Conservation (phyloP, 2,888 invertebrate species). For the Chouioia cunea region DNA sequence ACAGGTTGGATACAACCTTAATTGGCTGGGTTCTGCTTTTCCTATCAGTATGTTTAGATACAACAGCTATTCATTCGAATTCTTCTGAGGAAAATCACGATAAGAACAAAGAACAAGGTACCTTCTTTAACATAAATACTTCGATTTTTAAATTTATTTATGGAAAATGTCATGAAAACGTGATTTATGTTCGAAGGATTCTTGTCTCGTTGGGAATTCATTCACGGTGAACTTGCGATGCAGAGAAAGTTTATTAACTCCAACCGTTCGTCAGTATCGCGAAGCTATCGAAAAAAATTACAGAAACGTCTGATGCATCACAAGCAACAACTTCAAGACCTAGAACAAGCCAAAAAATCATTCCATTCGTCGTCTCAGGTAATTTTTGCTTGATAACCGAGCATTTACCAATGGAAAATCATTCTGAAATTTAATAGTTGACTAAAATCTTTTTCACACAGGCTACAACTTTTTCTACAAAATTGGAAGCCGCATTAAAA, state of each 20-base stretch:
- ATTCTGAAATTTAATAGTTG: no score
- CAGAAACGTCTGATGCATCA: conserved; percentile 81
- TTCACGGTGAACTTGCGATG: conserved; percentile 81
- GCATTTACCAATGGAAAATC: conserved; percentile 2
- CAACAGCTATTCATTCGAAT: conserved; percentile 57
- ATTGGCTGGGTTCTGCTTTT: conserved; percentile 84
- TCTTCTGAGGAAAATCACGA: conserved; percentile 61
- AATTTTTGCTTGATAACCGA: conserved; percentile 49
- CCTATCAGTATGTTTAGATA: conserved; percentile 79
- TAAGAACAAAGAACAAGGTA: conserved; percentile 66
- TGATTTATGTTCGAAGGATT: conserved; percentile 54
- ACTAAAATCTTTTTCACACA: conserved; percentile 61
- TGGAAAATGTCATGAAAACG: conserved; percentile 2
- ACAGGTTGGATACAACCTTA: conserved; percentile 61
- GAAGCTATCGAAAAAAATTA: conserved; percentile 76
- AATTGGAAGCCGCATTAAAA: conserved; percentile 70
- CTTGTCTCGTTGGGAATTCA: conserved; percentile 87
- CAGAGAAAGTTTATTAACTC: conserved; percentile 67
- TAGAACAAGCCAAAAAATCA: conserved; percentile 77
- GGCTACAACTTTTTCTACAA: conserved; percentile 68
- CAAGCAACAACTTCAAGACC: conserved; percentile 76
- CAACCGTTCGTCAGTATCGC: conserved; percentile 65
- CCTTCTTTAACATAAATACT: neutral
- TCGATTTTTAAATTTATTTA: conserved; percentile 1
- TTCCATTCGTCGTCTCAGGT: conserved; percentile 71